Percentiles rank a stretch among this genome's conserved stretches.
These are phyloP conservation scores for Coregonus sp. DNA, from an alignment of 2,797 vertebrate genomes.

Conservation along the genomic window DNA sequence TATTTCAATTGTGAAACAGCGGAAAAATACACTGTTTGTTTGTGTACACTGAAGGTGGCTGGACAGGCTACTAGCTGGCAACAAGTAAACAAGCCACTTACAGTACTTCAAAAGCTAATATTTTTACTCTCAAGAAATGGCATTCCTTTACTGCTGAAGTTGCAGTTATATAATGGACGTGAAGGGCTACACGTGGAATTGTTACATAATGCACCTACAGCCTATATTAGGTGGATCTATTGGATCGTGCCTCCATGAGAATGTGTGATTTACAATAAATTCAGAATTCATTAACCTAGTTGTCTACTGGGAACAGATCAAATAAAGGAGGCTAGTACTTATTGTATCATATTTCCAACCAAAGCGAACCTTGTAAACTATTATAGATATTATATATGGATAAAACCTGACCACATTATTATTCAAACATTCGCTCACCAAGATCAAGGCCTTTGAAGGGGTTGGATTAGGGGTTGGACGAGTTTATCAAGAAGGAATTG, in stretches of 20 bases:
- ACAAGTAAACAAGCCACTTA: no score
- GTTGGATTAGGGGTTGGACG: slow-evolving; percentile 19
- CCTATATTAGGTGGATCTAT: no score
- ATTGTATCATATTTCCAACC: not conserved
- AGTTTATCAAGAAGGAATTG: slow-evolving; percentile 24
- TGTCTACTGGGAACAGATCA: no score
- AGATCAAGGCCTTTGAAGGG: slow-evolving; percentile 34
- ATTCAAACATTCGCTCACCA: slow-evolving; percentile 57
- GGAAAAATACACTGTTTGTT: not conserved
- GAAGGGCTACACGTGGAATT: not conserved
- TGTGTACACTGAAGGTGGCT: not conserved
- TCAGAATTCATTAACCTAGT: no score
- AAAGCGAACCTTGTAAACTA: not conserved
- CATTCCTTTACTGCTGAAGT: not conserved
- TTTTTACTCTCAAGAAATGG: not conserved
- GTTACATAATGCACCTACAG: not conserved
- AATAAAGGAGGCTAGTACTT: not conserved
- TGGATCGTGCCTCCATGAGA: no score
- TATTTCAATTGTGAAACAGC: no score
- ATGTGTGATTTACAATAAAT: no score
- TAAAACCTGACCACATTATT: not conserved
- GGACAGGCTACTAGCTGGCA: no score
- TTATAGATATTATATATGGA: not conserved
- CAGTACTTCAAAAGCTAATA: not conserved
- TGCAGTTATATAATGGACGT: not conserved